Percentiles rank a stretch among this genome's conserved stretches.
Evolutionary conservation across 2,888 invertebrate species (phyloP).

Genomic region (Gortyna flavago): DNA sequence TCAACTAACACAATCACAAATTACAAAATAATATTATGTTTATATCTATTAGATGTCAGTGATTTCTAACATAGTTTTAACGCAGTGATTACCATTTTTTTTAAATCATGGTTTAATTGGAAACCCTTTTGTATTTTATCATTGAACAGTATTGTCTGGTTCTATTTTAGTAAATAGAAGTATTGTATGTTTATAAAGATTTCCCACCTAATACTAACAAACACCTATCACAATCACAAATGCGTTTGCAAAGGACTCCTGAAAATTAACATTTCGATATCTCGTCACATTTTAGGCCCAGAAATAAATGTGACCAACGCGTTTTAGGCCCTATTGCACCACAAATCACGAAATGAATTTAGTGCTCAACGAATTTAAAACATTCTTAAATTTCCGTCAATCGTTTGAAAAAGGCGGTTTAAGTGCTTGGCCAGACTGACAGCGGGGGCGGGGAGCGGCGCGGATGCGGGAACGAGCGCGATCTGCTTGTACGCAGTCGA

Average conservation of each 20-base stretch:
- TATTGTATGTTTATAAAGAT: background rate
- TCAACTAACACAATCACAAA: background rate
- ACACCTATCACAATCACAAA: background rate
- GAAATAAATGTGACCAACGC: background rate
- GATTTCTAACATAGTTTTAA: background rate
- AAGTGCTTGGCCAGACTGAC: too few relatives aligned
- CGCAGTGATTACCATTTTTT: background rate
- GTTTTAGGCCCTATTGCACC: background rate
- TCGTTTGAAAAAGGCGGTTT: background rate
- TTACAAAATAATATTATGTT: background rate
- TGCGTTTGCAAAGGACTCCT: background rate
- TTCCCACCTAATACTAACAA: background rate
- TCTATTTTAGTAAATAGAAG: background rate
- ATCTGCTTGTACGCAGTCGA: too few relatives aligned
- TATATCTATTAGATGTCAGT: background rate
- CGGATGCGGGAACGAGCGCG: too few relatives aligned
- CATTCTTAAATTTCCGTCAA: background rate
- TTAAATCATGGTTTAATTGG: background rate
- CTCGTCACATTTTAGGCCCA: background rate
- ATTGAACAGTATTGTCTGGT: background rate
- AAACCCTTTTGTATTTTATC: background rate
- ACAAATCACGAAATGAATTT: background rate
- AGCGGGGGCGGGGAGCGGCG: too few relatives aligned
- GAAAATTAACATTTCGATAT: too few relatives aligned
- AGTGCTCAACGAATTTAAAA: background rate